These are phyloP conservation scores for Sebastes taczanowskii DNA, from an alignment of 2,797 vertebrate genomes.

Conservation along the genomic window DNA sequence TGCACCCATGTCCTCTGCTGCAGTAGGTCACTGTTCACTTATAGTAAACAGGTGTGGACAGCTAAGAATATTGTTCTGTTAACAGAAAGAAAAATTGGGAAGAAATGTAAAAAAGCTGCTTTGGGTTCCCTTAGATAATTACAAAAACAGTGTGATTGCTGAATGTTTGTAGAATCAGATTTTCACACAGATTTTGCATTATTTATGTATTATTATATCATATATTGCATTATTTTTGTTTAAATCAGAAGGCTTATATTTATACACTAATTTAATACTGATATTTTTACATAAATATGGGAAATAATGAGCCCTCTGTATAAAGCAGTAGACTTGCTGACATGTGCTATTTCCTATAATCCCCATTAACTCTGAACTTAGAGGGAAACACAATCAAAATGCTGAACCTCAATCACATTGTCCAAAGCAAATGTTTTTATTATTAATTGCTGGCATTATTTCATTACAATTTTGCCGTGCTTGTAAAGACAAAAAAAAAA, in stretches of 20 bases:
- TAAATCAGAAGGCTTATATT: background rate
- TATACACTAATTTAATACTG: background rate
- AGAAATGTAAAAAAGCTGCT: background rate
- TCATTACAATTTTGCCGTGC: conserved; percentile 29
- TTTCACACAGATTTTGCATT: background rate
- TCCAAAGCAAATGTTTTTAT: conserved; percentile 14
- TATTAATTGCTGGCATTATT: conserved; percentile 53
- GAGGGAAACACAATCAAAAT: conserved; percentile 2
- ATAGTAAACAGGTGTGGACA: conserved; percentile 1
- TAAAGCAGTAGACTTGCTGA: background rate
- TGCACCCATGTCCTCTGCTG: background rate
- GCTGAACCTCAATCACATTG: background rate
- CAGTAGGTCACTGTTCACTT: background rate
- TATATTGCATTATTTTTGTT: background rate
- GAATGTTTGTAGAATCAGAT: background rate
- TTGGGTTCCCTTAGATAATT: background rate
- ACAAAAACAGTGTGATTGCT: background rate
- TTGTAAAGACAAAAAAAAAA: conserved; percentile 13
- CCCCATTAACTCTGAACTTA: background rate
- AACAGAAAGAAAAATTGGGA: background rate
- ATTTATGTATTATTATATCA: too few relatives aligned
- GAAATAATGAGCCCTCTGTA: background rate
- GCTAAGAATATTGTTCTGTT: background rate
- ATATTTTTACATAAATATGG: background rate
- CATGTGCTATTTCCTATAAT: background rate